Evolutionary conservation across 2,113 vertebrate species (phyloP), one percentile per base, ranked within the genome.

Genomic region (Lepus americanus): DNA sequence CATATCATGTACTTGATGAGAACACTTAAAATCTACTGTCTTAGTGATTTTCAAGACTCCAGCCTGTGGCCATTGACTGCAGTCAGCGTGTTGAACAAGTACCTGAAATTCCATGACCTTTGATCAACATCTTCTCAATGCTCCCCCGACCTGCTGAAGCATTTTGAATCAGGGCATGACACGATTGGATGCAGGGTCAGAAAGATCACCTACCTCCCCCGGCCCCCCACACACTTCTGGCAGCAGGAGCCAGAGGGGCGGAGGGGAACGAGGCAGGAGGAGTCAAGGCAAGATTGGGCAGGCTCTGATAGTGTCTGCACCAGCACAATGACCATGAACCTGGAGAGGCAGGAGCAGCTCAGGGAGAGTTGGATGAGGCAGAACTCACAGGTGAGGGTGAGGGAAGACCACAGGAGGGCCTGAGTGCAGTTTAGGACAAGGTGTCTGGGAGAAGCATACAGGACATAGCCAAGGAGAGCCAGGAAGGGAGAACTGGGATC

Each of bases 141-240:
- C 1, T 27, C 19, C 19, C 7, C 3, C 25, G 27, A 6, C 29
- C 80, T 59, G 49, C 31, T 55, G 44, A 64, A 87, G 64, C 20
- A 82, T 80, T 94, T 49, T 80, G 51, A 93, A 87, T 74, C 64
- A 76, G 82, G 87, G 25, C 69, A 55, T 69, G 72, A 74, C 39
- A 95, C 17, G 12, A 92, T 87, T 55, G 61, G 44, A 80, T 93
- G 27, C 61, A 64, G 14, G 70, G 19, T 87, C 90, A 87, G 33
- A 90, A 94, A 86, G 64, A 61, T 76, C n/a, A 72, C 20, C 55
- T 59, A 10, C 55, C 61, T 39, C 33, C 14, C 44, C 23, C 55
- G 44, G 44, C 22, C 55, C 55, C 36, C 39, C 3, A 31, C 20
- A 6, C 10, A 14, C 9, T 25, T 7, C 51, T 39, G 11, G n/a